Conservation (phyloP, 2,797 vertebrate species). For the Remorina albescens region DNA sequence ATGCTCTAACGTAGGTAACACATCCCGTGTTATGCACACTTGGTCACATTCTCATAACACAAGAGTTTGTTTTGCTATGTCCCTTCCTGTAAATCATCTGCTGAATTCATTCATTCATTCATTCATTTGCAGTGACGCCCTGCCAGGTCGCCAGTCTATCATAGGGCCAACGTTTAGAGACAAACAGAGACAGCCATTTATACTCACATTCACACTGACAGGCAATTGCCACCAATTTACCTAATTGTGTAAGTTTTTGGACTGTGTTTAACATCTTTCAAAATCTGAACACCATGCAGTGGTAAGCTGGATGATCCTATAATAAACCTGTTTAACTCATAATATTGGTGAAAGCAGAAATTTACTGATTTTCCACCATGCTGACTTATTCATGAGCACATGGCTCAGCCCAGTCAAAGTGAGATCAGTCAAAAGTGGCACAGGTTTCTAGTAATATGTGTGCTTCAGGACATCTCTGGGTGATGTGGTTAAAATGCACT, state of each 20-base stretch:
- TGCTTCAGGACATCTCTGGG: background rate
- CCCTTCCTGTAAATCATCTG: background rate
- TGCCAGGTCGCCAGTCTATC: too few relatives aligned
- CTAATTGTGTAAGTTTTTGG: too few relatives aligned
- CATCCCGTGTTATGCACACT: background rate
- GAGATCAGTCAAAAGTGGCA: background rate
- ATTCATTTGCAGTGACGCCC: too few relatives aligned
- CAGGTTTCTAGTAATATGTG: background rate
- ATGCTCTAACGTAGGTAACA: background rate
- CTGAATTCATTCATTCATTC: too few relatives aligned
- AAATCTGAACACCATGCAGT: background rate
- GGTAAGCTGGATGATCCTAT: background rate
- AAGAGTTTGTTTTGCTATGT: background rate
- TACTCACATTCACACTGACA: too few relatives aligned
- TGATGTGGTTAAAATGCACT: background rate
- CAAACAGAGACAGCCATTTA: too few relatives aligned
- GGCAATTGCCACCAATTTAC: too few relatives aligned
- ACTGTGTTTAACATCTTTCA: too few relatives aligned
- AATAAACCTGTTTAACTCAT: background rate
- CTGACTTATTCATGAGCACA: background rate
- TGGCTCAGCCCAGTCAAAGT: background rate
- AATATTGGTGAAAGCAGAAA: background rate
- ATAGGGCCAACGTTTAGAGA: too few relatives aligned
- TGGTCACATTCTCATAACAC: background rate
- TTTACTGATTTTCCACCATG: background rate